Evolutionary conservation across 2,888 invertebrate species (phyloP).

Genomic region (Acleris sparsana): DNA sequence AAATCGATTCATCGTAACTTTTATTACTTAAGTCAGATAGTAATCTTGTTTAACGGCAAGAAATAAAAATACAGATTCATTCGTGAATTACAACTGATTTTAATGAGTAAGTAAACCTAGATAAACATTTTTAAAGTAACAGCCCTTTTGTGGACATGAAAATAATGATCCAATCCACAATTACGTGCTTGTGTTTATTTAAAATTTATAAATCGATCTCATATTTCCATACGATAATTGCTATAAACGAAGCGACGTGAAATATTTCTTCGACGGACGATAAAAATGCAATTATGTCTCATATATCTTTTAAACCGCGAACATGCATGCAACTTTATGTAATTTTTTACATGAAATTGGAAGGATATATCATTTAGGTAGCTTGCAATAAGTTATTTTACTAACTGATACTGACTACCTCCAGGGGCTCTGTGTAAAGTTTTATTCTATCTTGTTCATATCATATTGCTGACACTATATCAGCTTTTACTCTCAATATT

Average conservation of each 20-base stretch:
- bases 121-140: conserved; percentile 7
- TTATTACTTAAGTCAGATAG: background rate
- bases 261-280: conserved; percentile 49
- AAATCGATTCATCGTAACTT: conserved; percentile 7
- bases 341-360: conserved; percentile 28
- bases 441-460: too few relatives aligned
- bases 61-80: conserved; percentile 6
- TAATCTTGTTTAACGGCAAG: background rate
- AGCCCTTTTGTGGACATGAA: conserved; percentile 6
- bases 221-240: conserved; percentile 41
- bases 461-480: too few relatives aligned
- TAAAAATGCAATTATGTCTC: conserved; percentile 53
- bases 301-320: conserved; percentile 47
- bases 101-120: conserved; percentile 12
- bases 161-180: background rate
- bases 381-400: background rate
- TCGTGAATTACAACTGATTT: conserved; percentile 1
- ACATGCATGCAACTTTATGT: conserved; percentile 11
- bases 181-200: conserved; percentile 4
- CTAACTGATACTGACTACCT: too few relatives aligned
- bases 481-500: too few relatives aligned
- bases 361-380: conserved; percentile 12
- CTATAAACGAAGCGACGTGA: conserved; percentile 45
- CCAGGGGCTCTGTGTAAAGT: too few relatives aligned
- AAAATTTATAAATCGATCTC: conserved; percentile 28